Base-by-base conservation (phyloP, 2,797 vertebrate species). In the Manis crassicaudata region DNA sequence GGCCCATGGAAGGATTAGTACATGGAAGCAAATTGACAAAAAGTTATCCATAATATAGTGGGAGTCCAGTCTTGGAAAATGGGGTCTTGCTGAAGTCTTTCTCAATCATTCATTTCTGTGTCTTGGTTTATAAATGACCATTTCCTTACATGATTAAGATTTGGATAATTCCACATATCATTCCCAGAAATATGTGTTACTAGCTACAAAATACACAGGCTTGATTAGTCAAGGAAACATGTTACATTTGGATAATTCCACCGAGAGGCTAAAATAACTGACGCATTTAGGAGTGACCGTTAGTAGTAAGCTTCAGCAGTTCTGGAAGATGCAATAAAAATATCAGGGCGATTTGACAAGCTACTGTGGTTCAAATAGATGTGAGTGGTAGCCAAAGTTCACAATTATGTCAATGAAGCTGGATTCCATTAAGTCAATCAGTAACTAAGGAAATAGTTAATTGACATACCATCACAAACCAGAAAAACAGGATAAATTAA, bases 371-470 rank as follows among this genome's bases (percentile, higher is more conserved):
- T 97, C 94, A 75, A 96, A 95, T 77, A 95, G 94, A 97, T 96
- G 81, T 93, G 90, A 92, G 90, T 96, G 82, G 93, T 90, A 97
- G 93, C 68, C 96, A 97, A 96, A 97, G 96, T 97, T 97, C 97
- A 97, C 81, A 97, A 96, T 90, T 96, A 96, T 97, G 96, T 96
- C 95, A 95, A 92, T 96, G 97, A 97, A 96, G 73, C 79, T 90
- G 70, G 82, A 97, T 96, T 97, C 97, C 97, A 97, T 97, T 90
- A 97, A 95, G 95, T 98, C 96, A 98, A 97, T 97, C 93, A 97
- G 96, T 98, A 98, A 98, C 97, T 90, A 98, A 97, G 94, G 92
- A 96, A 94, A 96, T 96, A 96, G 88, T 98, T 97, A 97, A 97
- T 96, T 97, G 97, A 97, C 97, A 97, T 97, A 96, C 3, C 94